Base-by-base conservation (phyloP, 2,797 vertebrate species). In the Acanthurus leucopareius region DNA sequence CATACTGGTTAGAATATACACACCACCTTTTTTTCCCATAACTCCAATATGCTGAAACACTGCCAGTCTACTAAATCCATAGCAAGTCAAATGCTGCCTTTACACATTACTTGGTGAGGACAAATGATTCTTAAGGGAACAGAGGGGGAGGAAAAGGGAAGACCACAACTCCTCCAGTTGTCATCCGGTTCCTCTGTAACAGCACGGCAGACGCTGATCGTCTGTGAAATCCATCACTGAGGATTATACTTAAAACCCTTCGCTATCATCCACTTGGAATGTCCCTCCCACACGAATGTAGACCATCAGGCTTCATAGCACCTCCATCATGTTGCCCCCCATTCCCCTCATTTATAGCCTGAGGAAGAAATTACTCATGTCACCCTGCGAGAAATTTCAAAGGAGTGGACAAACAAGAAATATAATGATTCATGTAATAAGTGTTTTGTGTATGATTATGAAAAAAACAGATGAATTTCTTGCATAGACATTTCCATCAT, bases 141-240 rank as follows among this genome's bases (percentile, higher is more conserved):
- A 52, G 45, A 42, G 2, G 19, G 59, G 58, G 35, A 59, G 78
- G 73, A 67, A 66, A 72, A 58, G 11, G 66, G 59, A 74, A 80
- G 70, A 76, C 74, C 75, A 52, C 83, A 82, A 80, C 70, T 77
- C 82, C 75, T 81, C 71, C 82, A 70, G 73, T 88, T 69, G 71
- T 85, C 70, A 69, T 86, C 82, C 72, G 68, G 78, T 86, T 86
- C 82, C 69, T 73, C 28, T 67, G 59, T 59, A 79, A 57, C 58
- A 75, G 51, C 42, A 42, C 48, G 70, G 73, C 88, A 88, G 83
- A 92, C 80, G 57, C 73, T 3, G 54, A 89, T 65, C 13, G 35
- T 91, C 92, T 94, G 94, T 45, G 67, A 92, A 92, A 89, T 82
- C 80, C 89, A 93, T 93, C 87, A 91, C 72, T 64, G 79, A 76